Conservation (phyloP, 2,888 invertebrate species). For the Cantharis rustica region DNA sequence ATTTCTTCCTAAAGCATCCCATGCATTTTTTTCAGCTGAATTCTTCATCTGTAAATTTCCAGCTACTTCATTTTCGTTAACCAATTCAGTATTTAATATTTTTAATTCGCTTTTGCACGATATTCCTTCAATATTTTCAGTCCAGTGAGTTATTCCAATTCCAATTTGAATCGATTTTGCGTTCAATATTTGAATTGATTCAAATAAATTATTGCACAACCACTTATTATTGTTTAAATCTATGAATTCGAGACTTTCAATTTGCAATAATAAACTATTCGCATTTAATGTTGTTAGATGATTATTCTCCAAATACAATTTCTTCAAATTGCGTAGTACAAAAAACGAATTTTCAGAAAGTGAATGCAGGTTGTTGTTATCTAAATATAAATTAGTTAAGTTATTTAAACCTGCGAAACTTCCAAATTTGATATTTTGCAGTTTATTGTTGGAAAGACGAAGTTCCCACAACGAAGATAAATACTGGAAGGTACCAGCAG, state of each 20-base stretch:
- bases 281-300: neutral
- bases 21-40: neutral
- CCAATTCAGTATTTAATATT: neutral
- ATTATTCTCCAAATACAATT: slow-evolving; percentile 12
- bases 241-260: neutral
- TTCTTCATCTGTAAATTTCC: neutral
- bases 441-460: slow-evolving; percentile 8
- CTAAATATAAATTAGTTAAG: slow-evolving; percentile 9
- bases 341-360: slow-evolving; percentile 17
- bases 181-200: slow-evolving; percentile 1
- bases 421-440: slow-evolving; percentile 14
- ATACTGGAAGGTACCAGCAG: slow-evolving; percentile 7
- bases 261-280: neutral
- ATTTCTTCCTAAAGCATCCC: neutral
- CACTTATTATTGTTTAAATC: slow-evolving; percentile 8
- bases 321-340: slow-evolving; percentile 14
- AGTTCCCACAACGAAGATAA: slow-evolving; percentile 5
- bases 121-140: slow-evolving; percentile 22
- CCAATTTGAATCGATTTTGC: neutral
- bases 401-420: slow-evolving; percentile 16
- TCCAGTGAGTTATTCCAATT: neutral
- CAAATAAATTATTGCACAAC: slow-evolving; percentile 8
- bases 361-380: slow-evolving; percentile 7
- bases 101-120: neutral
- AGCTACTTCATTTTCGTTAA: neutral